These are phyloP conservation scores for Siniperca undulata DNA, from an alignment of 2,797 vertebrate genomes.

Conservation along the genomic window DNA sequence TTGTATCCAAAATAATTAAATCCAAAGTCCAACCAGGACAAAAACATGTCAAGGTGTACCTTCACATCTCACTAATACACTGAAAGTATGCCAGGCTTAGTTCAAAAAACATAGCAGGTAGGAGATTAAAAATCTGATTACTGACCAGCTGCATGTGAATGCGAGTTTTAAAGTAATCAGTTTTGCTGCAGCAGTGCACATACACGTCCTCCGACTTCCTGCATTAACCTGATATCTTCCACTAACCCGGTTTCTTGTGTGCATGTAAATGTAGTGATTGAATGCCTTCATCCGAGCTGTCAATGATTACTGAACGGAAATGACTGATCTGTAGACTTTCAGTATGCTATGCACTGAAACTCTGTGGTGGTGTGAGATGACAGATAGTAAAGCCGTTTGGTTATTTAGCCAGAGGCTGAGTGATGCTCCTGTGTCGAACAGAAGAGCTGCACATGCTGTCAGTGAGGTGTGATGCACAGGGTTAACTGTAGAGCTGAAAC, in stretches of 20 bases:
- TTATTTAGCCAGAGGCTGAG: conserved; percentile 4
- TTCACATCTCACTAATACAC: not conserved
- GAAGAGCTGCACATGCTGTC: not conserved
- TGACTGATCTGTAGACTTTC: conserved; percentile 68
- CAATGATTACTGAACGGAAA: conserved; percentile 41
- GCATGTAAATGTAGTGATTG: conserved; percentile 11
- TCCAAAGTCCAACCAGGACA: not conserved
- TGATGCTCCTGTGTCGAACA: not conserved
- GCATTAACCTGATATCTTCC: not conserved
- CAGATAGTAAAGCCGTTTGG: conserved; percentile 27
- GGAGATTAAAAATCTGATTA: not conserved
- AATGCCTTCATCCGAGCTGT: conserved; percentile 10
- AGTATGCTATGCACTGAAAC: conserved; percentile 45
- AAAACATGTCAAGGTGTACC: not conserved
- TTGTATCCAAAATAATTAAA: not conserved
- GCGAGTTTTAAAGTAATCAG: not conserved
- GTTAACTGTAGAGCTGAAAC: not conserved
- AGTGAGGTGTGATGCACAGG: not conserved
- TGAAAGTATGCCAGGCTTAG: too few relatives aligned
- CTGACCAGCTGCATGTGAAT: conserved; percentile 9
- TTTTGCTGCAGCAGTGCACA: conserved; percentile 1
- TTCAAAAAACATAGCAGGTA: not conserved
- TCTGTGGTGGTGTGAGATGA: conserved; percentile 57
- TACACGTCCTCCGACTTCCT: conserved; percentile 33
- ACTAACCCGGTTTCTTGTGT: not conserved